A percentile compares a stretch with the other conserved stretches of the same genome.
These are phyloP conservation scores for Mechanitis messenoides DNA, from an alignment of 2,888 invertebrate species.

Conservation along the genomic window DNA sequence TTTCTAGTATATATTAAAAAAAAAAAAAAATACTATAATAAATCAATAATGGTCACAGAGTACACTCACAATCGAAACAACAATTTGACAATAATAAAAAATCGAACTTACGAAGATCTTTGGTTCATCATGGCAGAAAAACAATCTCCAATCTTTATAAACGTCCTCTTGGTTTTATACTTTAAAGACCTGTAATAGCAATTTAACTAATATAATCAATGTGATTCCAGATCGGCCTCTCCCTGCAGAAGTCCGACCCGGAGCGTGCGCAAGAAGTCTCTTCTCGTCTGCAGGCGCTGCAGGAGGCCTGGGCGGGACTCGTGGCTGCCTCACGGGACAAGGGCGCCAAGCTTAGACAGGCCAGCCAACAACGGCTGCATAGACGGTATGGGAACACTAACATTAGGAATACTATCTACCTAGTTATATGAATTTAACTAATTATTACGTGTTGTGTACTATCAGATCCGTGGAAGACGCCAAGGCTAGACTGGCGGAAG, in stretches of 20 bases:
- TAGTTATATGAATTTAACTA: too few species aligned
- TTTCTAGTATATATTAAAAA: too few species aligned
- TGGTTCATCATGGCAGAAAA: too few species aligned
- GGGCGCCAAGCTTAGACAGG: constrained; percentile 89
- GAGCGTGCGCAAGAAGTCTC: constrained; percentile 84
- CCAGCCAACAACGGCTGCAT: constrained; percentile 86
- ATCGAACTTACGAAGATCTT: too few species aligned
- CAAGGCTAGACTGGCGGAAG: constrained; percentile 88
- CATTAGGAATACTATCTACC: too few species aligned
- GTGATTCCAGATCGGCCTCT: constrained; percentile 56
- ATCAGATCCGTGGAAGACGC: constrained; percentile 91
- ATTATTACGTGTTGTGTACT: background rate
- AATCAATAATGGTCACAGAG: too few species aligned
- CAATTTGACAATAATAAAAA: too few species aligned
- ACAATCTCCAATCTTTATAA: too few species aligned
- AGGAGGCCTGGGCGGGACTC: constrained; percentile 90
- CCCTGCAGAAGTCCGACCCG: constrained; percentile 63
- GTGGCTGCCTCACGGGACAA: constrained; percentile 88
- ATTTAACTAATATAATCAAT: too few species aligned
- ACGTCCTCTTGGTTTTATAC: background rate
- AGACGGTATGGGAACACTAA: constrained; percentile 40
- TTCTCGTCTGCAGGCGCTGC: constrained; percentile 87
- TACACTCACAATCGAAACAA: too few species aligned
- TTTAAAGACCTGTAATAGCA: background rate
- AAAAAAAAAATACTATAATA: too few species aligned